phyloP scores from a whole-genome alignment of 2,888 invertebrate species.

The Lithophane leautieri region DNA sequence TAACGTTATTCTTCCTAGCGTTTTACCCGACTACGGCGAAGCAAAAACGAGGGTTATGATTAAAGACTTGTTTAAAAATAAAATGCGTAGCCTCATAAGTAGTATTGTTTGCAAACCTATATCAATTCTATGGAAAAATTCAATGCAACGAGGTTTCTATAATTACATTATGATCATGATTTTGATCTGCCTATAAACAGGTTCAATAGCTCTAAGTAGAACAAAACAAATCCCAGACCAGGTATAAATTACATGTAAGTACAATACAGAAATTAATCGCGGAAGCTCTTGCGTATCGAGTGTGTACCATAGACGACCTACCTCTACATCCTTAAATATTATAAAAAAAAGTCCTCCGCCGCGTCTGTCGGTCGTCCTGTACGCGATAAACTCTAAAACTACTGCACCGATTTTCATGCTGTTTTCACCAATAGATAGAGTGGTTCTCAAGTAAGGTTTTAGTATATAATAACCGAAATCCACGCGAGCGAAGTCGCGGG shows the following conservation, averaged over 20 bases:
- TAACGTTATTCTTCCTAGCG: no score
- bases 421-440: no score
- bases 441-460: no score
- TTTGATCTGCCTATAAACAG: neutral
- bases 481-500: no score
- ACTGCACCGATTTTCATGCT: no score
- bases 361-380: no score
- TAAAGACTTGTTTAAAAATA: neutral
- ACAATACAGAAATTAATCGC: slow-evolving; percentile 57
- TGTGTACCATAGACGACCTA: slow-evolving; percentile 11
- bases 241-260: slow-evolving; percentile 49
- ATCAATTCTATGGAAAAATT: neutral
- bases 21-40: no score
- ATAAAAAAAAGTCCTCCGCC: no score
- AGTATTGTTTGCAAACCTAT: neutral
- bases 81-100: neutral
- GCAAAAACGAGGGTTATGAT: no score
- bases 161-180: neutral
- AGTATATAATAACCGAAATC: no score
- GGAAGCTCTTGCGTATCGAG: slow-evolving; percentile 42
- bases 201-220: slow-evolving; percentile 27
- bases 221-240: slow-evolving; percentile 37
- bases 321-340: no score
- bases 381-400: no score
- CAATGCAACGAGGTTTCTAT: neutral